Evolutionary conservation across 2,797 vertebrate species (phyloP).

Genomic region (Tiaroga cobitis): DNA sequence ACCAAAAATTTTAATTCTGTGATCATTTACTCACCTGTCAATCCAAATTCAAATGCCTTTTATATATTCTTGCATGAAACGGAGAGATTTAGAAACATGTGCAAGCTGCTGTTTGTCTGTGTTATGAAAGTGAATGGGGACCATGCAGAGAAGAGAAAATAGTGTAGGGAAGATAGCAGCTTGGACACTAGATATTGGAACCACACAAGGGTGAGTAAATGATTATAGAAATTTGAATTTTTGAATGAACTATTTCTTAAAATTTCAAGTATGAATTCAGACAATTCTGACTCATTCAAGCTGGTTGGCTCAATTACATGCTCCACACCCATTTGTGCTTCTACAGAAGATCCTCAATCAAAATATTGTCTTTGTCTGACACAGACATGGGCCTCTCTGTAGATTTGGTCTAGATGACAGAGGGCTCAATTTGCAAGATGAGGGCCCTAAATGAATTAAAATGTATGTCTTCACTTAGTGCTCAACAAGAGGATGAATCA

Average conservation of each 20-base stretch:
- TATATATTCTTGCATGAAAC: neutral
- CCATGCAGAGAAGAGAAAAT: neutral
- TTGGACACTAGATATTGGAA: neutral
- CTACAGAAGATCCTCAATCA: slow-evolving; percentile 26
- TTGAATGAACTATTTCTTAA: neutral
- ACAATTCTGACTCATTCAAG: slow-evolving; percentile 16
- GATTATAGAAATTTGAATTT: neutral
- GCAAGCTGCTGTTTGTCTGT: neutral
- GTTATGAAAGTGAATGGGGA: neutral
- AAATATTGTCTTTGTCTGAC: slow-evolving; percentile 25
- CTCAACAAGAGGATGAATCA: slow-evolving; percentile 32
- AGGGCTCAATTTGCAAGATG: slow-evolving; percentile 36
- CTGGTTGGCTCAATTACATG: slow-evolving; percentile 28
- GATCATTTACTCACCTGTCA: neutral
- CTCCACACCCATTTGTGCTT: slow-evolving; percentile 14
- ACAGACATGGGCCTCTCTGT: slow-evolving; percentile 15
- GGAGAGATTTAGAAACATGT: neutral
- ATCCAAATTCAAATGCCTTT: neutral
- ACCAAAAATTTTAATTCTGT: neutral
- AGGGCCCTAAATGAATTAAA: slow-evolving; percentile 43
- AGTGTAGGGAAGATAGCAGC: neutral
- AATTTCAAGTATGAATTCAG: slow-evolving; percentile 8
- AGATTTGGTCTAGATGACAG: slow-evolving; percentile 39
- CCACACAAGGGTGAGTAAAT: neutral
- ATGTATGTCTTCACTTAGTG: slow-evolving; percentile 26